phyloP scores from a whole-genome alignment of 2,888 invertebrate genomes.

The Drosophila fulvimacula region DNA sequence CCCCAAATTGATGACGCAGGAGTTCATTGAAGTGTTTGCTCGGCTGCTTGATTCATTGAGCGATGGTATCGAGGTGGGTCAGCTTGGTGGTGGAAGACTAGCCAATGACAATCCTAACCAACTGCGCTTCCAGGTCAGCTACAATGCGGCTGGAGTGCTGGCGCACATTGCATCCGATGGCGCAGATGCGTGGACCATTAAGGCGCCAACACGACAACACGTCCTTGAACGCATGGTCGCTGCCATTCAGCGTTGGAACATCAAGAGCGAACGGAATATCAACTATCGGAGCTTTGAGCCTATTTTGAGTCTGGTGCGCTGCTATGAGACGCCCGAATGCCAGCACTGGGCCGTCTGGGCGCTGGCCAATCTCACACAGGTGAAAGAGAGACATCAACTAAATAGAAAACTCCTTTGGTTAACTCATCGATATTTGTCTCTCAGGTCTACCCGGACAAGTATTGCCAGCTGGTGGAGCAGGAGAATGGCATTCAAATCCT shows the following conservation, averaged over 20 bases:
- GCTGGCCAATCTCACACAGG: conserved; percentile 95
- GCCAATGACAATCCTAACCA: conserved; percentile 65
- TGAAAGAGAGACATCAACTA: conserved; percentile 26
- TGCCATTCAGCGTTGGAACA: conserved; percentile 95
- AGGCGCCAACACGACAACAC: conserved; percentile 88
- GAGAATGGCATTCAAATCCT: conserved; percentile 94
- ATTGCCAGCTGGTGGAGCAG: conserved; percentile 93
- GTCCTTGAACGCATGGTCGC: conserved; percentile 91
- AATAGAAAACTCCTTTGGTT: background rate
- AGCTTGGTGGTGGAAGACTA: conserved; percentile 52
- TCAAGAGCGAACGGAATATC: conserved; percentile 95
- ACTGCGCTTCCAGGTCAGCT: conserved; percentile 89
- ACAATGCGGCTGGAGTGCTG: conserved; percentile 97
- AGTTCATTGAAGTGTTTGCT: conserved; percentile 94
- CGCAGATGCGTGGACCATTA: conserved; percentile 91
- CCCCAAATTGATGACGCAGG: conserved; percentile 92
- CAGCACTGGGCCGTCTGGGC: conserved; percentile 99
- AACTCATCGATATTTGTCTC: background rate
- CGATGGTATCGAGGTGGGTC: conserved; percentile 95
- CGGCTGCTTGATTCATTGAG: conserved; percentile 92
- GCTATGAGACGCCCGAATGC: conserved; percentile 94
- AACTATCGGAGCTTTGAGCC: conserved; percentile 99
- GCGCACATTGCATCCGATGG: conserved; percentile 98
- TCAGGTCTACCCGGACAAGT: conserved; percentile 92
- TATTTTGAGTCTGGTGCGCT: conserved; percentile 92